Base-by-base conservation (phyloP, 2,888 invertebrate genomes). In the Eupithecia centaureata region DNA sequence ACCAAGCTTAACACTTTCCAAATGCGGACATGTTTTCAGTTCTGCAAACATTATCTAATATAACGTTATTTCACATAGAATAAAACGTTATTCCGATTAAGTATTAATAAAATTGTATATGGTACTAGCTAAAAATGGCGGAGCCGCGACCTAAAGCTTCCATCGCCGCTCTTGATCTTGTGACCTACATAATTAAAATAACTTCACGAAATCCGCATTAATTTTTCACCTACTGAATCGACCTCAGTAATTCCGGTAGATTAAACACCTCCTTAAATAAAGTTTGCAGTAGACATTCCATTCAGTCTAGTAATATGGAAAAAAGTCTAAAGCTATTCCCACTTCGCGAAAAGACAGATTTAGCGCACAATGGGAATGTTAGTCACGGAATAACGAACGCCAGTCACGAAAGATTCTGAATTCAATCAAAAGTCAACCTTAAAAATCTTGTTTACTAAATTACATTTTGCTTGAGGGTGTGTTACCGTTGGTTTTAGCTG, bases 261-360 rank as follows among this genome's bases (percentile, higher is more conserved):
- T n/a, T 28, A 15, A 2, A 12, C 28, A 54, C n/a, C 47, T 32
- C 47, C 42, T 59, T 27, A 61, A 27, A 32, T 47, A 18, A 22
- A 33, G 33, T n/a, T 42, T 54, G 47, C 54, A 30, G n/a, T 52
- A 64, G 38, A 59, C 47, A 62, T 60, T 51, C 25, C 28, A 32
- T 18, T 61, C 33, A 33, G 57, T 51, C 32, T 56, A 60, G 61
- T 62, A 12, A 67, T 57, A 57, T 61, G 42, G 69, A 70, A 70
- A 61, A 68, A 73, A 65, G 58, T 70, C 35, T 63, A 62, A 57
- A 67, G 59, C 66, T 71, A 59, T 71, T 68, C 67, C 70, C 67
- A 71, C 64, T 67, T 63, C 63, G 68, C 60, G 65, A 71, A 71
- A 73, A 73, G 59, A 73, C 71, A 66, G 71, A 73, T 75, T 75